Base-by-base conservation (phyloP, 2,113 vertebrate genomes). In the Mus pahari region DNA sequence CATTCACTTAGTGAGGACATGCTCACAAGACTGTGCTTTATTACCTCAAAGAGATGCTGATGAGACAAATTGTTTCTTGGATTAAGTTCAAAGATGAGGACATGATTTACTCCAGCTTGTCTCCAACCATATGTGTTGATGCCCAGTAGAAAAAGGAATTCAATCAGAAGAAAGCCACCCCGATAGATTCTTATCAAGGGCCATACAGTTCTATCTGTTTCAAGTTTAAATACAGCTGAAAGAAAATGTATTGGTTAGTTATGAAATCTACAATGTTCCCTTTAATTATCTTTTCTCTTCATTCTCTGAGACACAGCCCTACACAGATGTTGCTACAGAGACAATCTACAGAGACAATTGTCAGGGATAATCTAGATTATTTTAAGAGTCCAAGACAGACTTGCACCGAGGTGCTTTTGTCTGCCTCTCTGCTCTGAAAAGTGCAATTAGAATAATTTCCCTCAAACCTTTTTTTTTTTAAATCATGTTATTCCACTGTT, bases 21-120 rank as follows among this genome's bases (percentile, higher is more conserved):
- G 83, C 93, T 89, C 28, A 66, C 48, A 19, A 31, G 0, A 62
- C 62, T 82, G 26, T 1, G 28, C 31, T 95, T 92, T 70, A 50
- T 98, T 97, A 99, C 99, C 99, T 99, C 99, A 98, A 99, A 99
- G 96, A 99, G 99, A 98, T 99, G 99, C 94, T 99, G 99, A 98
- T 99, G 99, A 91, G 99, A 99, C 92, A 99, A 98, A 98, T 99
- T 99, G 98, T 99, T 99, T 96, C 99, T 98, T 81, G 99, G 99
- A 96, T 99, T 99, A 96, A 99, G 99, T 95, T 99, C 99, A 16
- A 99, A 99, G 98, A 99, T 99, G 96, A 99, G 99, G 77, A 99
- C 99, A 2, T 99, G 99, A 98, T 99, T 99, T 98, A 99, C 99
- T 97, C 99, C 99, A 88, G 99, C 99, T 97, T 99, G 99, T 95